A percentile compares a stretch with the other conserved stretches of the same genome.
These are phyloP conservation scores for Rhopalosiphum maidis DNA, from an alignment of 1,140 invertebrate genomes.

Conservation along the genomic window DNA sequence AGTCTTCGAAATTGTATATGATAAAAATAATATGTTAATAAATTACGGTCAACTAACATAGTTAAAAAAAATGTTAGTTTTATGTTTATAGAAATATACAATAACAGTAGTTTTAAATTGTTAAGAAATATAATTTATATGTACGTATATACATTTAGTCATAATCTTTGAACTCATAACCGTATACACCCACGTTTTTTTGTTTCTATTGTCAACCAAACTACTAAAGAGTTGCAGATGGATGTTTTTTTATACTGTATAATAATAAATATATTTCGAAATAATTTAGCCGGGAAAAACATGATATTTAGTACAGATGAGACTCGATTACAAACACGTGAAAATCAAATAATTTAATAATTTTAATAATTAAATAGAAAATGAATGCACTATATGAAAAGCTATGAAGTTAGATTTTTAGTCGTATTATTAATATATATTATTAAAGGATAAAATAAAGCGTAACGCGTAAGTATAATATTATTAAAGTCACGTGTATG, in stretches of 20 bases:
- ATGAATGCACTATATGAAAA: background rate
- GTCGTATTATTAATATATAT: background rate
- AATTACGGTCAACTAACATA: background rate
- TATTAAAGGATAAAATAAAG: background rate
- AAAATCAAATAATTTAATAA: background rate
- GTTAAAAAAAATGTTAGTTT: background rate
- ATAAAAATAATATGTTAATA: background rate
- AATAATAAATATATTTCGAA: background rate
- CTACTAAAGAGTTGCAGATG: background rate
- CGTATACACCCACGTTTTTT: background rate
- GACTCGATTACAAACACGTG: background rate
- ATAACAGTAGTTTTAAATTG: background rate
- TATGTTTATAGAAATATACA: background rate
- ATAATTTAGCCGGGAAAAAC: background rate
- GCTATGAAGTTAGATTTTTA: background rate
- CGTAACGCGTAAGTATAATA: background rate
- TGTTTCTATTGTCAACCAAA: conserved; percentile 5
- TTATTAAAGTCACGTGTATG: background rate
- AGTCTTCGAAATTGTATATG: background rate
- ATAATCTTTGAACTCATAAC: background rate
- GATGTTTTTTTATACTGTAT: background rate
- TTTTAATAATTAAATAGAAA: background rate
- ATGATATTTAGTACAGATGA: background rate
- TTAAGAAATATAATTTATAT: background rate
- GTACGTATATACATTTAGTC: background rate